These are phyloP conservation scores for Beroe forskalii DNA, from an alignment of 37 sponge, comb jelly and placozoan genomes.

Conservation along the genomic window DNA sequence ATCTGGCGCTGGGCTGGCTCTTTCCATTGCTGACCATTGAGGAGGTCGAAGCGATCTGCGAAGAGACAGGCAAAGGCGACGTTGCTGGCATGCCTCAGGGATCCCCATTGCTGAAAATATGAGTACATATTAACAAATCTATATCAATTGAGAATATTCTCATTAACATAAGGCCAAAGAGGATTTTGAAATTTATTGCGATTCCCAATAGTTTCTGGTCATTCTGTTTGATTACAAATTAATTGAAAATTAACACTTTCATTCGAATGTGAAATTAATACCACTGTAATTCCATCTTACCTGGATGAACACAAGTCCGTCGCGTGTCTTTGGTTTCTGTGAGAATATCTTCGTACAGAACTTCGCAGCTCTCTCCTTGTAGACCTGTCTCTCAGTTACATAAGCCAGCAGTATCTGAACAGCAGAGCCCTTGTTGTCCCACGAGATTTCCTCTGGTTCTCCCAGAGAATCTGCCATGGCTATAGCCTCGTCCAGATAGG, in stretches of 20 bases:
- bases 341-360: neutral
- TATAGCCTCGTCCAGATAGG: neutral
- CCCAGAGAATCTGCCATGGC: neutral
- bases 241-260: too few relatives aligned
- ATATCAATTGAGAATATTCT: too few relatives aligned
- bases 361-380: neutral
- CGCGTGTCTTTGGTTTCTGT: slow-evolving; percentile 5
- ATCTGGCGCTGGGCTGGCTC: neutral
- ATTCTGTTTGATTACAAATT: too few relatives aligned
- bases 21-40: neutral
- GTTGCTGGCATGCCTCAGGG: slow-evolving; percentile 30
- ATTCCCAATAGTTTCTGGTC: too few relatives aligned
- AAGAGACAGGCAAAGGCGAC: slow-evolving; percentile 38
- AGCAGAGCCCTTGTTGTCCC: slow-evolving; percentile 45
- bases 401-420: slow-evolving; percentile 1
- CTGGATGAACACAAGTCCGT: slow-evolving; percentile 45
- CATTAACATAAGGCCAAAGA: too few relatives aligned
- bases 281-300: too few relatives aligned
- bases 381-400: neutral
- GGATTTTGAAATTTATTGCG: too few relatives aligned
- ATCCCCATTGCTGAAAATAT: slow-evolving; percentile 57
- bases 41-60: neutral
- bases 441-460: neutral
- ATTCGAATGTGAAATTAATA: too few relatives aligned
- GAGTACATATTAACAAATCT: too few relatives aligned